Percentiles rank a stretch among this genome's conserved stretches.
Evolutionary conservation across 1,140 invertebrate genomes (phyloP).

Genomic region (Solen grandis): DNA sequence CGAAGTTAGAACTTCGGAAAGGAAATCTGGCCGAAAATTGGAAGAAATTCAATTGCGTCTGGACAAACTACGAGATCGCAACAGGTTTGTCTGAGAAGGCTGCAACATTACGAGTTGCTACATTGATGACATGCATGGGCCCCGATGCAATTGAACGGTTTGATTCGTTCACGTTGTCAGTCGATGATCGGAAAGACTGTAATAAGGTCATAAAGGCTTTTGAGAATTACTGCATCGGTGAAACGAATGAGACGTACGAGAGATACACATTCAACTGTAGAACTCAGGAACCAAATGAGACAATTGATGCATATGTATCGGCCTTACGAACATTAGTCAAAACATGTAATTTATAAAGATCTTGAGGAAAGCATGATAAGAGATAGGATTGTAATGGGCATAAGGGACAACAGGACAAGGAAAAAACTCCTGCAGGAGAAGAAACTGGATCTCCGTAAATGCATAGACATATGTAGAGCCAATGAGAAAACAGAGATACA

Average conservation of each 20-base stretch:
- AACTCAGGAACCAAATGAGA: not conserved
- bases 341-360: not conserved
- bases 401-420: not conserved
- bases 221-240: not conserved
- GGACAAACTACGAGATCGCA: not conserved
- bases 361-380: too few relatives aligned
- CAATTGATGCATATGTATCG: not conserved
- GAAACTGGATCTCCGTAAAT: not conserved
- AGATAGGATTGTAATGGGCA: not conserved
- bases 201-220: not conserved
- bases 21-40: too few relatives aligned
- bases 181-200: not conserved
- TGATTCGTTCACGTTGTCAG: not conserved
- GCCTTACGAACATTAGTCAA: not conserved
- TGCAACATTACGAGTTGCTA: not conserved
- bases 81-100: not conserved
- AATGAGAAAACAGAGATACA: not conserved
- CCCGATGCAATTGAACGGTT: not conserved
- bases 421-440: not conserved
- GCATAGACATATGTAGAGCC: not conserved
- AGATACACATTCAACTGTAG: too few relatives aligned
- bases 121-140: not conserved
- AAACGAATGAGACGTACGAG: not conserved
- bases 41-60: not conserved
- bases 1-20: too few relatives aligned